Percentiles rank a stretch among this genome's conserved stretches.
Evolutionary conservation across 2,113 vertebrate genomes (phyloP).

Genomic region (Tretioscincus oriximinensis): DNA sequence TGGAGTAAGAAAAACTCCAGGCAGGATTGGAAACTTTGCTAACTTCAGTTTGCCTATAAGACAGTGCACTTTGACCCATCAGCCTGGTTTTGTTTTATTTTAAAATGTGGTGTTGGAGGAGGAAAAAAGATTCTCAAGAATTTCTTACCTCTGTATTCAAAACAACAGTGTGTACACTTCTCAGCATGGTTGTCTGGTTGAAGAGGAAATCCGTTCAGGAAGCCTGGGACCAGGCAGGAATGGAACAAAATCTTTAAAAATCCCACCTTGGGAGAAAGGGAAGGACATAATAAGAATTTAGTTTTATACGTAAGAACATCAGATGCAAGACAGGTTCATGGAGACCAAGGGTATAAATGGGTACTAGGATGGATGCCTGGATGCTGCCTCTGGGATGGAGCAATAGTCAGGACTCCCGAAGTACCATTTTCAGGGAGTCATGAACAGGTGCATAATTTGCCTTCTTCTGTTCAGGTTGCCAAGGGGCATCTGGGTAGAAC

Average conservation of each 20-base stretch:
- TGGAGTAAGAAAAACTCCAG: neutral
- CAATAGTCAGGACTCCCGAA: too few species aligned
- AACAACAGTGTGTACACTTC: neutral
- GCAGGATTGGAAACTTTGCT: neutral
- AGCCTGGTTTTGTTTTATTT: neutral
- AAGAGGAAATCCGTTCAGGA: slow-evolving; percentile 30
- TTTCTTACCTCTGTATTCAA: slow-evolving; percentile 8
- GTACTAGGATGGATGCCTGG: too few species aligned
- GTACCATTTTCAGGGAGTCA: too few species aligned
- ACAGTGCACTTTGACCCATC: neutral
- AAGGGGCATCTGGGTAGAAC: too few species aligned
- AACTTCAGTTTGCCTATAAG: neutral
- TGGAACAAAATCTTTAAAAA: neutral
- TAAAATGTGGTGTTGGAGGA: neutral
- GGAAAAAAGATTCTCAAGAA: slow-evolving; percentile 1
- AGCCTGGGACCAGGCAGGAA: slow-evolving; percentile 12
- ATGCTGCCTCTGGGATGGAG: too few species aligned
- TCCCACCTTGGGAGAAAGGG: neutral
- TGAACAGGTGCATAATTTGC: too few species aligned
- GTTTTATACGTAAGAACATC: slow-evolving; percentile 8
- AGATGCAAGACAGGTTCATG: too few species aligned
- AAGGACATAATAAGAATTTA: slow-evolving; percentile 28
- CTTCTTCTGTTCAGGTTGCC: too few species aligned
- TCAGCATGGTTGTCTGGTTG: neutral
- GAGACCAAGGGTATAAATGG: too few species aligned